Conservation (phyloP, 1,140 invertebrate genomes). For the Conus ventricosus region DNA sequence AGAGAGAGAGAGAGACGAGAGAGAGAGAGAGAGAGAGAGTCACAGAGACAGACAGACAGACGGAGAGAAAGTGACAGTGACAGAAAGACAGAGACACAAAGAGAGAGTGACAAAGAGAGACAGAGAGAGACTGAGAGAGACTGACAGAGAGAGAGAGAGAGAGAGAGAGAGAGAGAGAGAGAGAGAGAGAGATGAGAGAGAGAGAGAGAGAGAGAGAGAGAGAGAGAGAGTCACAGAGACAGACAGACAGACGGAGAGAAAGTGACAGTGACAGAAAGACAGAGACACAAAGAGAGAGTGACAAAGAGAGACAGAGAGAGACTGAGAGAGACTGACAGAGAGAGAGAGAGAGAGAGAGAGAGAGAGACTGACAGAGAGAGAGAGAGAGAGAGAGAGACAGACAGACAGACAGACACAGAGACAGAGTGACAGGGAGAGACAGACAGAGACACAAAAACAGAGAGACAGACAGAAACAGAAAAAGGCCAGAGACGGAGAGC, state of each 20-base stretch:
- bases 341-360: neutral
- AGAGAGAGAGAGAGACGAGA: neutral
- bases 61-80: conserved; percentile 11
- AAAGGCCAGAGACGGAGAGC: neutral
- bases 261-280: neutral
- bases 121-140: neutral
- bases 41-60: neutral
- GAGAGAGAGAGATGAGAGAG: conserved; percentile 24
- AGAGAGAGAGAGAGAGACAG: neutral
- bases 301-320: neutral
- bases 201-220: neutral
- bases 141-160: neutral
- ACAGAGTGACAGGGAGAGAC: neutral
- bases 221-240: conserved; percentile 3
- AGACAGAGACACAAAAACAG: conserved; percentile 5
- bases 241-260: neutral
- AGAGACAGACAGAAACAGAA: conserved; percentile 23
- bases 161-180: conserved; percentile 11
- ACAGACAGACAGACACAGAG: conserved; percentile 14
- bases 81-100: conserved; percentile 4
- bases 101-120: neutral
- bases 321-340: neutral
- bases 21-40: neutral
- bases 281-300: neutral
- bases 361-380: neutral